Evolutionary conservation across 2,888 invertebrate genomes (phyloP).

Genomic region (Cosmopolites sordidus): DNA sequence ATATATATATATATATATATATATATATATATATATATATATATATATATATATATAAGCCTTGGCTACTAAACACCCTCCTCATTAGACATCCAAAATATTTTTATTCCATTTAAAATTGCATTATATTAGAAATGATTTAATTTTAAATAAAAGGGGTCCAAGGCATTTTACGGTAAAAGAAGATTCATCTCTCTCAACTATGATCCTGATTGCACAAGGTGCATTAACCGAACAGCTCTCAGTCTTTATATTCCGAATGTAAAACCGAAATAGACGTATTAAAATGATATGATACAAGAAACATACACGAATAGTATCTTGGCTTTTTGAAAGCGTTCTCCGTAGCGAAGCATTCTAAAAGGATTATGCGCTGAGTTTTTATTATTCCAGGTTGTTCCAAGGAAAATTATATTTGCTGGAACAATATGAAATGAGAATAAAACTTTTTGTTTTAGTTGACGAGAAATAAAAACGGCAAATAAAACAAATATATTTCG

Average conservation of each 20-base stretch:
- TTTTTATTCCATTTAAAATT: no score
- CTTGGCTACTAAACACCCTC: no score
- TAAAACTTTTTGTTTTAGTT: background rate
- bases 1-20: no score
- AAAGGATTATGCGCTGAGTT: constrained; percentile 2
- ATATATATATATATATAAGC: no score
- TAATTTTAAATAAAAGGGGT: no score
- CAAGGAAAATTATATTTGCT: background rate
- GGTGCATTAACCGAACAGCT: background rate
- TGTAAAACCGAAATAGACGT: background rate
- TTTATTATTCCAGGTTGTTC: constrained; percentile 9
- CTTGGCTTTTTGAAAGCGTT: background rate
- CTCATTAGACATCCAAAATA: no score
- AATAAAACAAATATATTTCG: no score
- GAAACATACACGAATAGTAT: background rate
- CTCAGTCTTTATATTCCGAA: background rate
- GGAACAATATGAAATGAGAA: constrained; percentile 4
- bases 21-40: no score
- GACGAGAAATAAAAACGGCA: no score
- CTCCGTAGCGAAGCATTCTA: background rate
- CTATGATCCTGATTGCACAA: background rate
- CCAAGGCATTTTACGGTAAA: no score
- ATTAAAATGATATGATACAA: constrained; percentile 1
- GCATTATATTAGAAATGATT: no score
- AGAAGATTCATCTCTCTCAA: no score